Evolutionary conservation across 2,797 vertebrate species (phyloP).

Genomic region (Anguilla obscura): DNA sequence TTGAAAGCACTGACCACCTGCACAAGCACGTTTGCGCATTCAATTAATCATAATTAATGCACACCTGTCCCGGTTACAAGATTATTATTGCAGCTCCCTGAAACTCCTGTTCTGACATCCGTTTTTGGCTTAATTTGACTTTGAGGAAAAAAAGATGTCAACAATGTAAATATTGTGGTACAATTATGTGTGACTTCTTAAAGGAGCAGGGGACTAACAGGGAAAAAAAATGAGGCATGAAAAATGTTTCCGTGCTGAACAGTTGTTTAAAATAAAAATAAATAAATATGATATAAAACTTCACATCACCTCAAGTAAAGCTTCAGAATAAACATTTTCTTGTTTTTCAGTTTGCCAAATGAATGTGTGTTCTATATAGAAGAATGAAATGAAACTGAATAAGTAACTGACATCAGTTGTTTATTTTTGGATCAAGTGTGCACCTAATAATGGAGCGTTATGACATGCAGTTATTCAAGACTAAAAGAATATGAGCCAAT

Average conservation of each 20-base stretch:
- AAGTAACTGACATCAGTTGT: neutral
- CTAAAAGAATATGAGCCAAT: neutral
- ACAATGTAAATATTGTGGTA: neutral
- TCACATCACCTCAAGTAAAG: neutral
- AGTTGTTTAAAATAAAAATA: neutral
- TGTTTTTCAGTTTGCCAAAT: neutral
- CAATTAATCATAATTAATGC: neutral
- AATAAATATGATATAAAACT: neutral
- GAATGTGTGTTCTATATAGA: neutral
- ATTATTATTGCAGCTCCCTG: neutral
- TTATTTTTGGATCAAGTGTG: neutral
- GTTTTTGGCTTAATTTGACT: neutral
- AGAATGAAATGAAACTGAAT: neutral
- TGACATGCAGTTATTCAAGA: neutral
- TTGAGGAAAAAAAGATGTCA: neutral
- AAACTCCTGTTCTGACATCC: neutral
- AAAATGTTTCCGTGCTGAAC: neutral
- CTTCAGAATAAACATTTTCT: neutral
- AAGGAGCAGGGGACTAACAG: neutral
- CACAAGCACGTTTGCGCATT: neutral
- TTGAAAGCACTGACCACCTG: slow-evolving; percentile 16
- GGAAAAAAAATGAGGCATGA: neutral
- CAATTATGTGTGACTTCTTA: neutral
- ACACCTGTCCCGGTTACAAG: neutral
- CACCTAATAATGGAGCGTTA: neutral